These are phyloP conservation scores for Balaeniceps rex DNA, from an alignment of 2,113 vertebrate genomes.

Conservation along the genomic window DNA sequence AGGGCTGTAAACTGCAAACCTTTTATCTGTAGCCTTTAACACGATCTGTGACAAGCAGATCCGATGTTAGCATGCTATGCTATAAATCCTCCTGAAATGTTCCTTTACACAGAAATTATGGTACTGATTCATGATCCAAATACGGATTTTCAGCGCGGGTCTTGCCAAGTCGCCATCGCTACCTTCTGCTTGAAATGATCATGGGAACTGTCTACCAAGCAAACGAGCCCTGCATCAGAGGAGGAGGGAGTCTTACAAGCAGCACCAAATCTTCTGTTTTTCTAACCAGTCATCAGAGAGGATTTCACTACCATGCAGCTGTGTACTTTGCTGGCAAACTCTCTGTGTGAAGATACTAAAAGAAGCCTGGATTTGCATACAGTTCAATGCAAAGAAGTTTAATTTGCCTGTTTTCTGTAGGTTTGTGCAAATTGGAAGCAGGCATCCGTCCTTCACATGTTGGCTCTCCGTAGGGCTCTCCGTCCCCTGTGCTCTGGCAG, in stretches of 20 bases:
- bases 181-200: background rate
- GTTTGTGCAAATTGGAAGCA: rapidly evolving
- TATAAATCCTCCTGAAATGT: constrained; percentile 5
- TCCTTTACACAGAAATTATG: background rate
- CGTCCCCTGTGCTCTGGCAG: background rate
- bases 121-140: constrained; percentile 22
- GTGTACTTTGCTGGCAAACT: background rate
- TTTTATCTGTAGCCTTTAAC: constrained; percentile 3
- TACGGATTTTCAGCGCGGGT: background rate
- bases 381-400: background rate
- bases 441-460: background rate
- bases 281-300: background rate
- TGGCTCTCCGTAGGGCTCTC: background rate
- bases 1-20: constrained; percentile 15
- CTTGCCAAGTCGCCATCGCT: constrained; percentile 27
- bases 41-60: background rate
- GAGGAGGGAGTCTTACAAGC: background rate
- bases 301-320: background rate
- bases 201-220: background rate
- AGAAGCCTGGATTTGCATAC: background rate
- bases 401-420: rapidly evolving
- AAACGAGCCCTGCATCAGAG: background rate
- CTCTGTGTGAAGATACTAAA: background rate
- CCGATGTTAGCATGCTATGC: background rate
- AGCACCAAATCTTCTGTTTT: background rate